Evolutionary conservation across 2,113 vertebrate genomes (phyloP).

Genomic region (Coreoperca whiteheadi): DNA sequence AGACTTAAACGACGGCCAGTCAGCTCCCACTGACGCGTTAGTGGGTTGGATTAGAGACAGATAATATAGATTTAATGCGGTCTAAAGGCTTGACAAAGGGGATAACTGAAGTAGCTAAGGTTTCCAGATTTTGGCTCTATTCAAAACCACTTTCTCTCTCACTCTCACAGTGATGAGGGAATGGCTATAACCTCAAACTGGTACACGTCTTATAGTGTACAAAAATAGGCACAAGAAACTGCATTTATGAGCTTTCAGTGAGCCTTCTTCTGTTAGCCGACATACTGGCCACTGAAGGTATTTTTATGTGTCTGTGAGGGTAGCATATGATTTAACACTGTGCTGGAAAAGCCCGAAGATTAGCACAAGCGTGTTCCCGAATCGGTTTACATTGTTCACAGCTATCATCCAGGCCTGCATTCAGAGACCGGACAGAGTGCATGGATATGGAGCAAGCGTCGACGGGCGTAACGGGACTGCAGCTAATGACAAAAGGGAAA

Average conservation of each 20-base stretch:
- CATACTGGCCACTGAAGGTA: not conserved
- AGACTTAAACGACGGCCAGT: too few relatives aligned
- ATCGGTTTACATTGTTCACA: not conserved
- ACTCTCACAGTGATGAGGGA: not conserved
- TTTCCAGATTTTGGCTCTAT: not conserved
- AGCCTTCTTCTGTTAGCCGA: too few relatives aligned
- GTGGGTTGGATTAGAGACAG: not conserved
- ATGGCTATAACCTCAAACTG: too few relatives aligned
- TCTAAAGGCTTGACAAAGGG: not conserved
- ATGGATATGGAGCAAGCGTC: not conserved
- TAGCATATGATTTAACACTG: not conserved
- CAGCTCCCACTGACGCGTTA: too few relatives aligned
- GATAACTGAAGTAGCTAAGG: not conserved
- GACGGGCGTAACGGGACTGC: not conserved
- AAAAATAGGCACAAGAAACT: too few relatives aligned
- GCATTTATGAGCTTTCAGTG: too few relatives aligned
- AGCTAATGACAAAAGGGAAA: conserved; percentile 27
- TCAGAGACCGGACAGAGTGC: not conserved
- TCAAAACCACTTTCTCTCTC: not conserved
- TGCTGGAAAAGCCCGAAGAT: not conserved
- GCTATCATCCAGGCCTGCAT: not conserved
- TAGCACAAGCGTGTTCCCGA: not conserved
- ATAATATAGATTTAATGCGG: not conserved
- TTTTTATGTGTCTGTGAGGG: not conserved
- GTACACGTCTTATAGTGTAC: not conserved